Base-by-base conservation (phyloP, 92 coral and sea anemone species). In the Heliopora coerulea region DNA sequence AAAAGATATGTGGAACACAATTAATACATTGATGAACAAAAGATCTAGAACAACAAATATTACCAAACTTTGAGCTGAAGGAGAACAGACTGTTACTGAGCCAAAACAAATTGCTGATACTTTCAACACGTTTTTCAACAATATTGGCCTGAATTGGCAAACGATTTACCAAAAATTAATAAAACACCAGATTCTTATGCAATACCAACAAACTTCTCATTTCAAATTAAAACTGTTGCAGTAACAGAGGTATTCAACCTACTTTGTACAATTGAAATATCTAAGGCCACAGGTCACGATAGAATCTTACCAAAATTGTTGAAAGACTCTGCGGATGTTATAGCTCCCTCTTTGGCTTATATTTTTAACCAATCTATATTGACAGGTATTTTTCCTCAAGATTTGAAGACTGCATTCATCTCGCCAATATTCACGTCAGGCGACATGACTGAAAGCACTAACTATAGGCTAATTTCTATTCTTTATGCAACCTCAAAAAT, bases 1-100 rank as follows among this genome's bases (percentile, higher is more conserved):
- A 25, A 61, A 61, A 34, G 39, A 61, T 1, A 61, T 61, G 67
- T 61, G 67, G 67, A 61, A 18, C 7, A 61, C 19, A 19, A 61
- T 61, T 31, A 61, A 25, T 28, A 25, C 13, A 1, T 2, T 61
- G 39, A 33, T 42, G 39, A 61, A 61, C 0, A 61, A 61, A 15
- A 19, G 31, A 61, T 21, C 67, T 13, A 61, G 31, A 27, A 61
- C 46, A 0, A 61, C 67, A 0, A 61, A 61, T 31, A 61, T 61
- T 27, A 2, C 67, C 18, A 24, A 61, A 25, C 10, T 61, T 10
- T 2, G 0, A 9, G 48, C 18, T 9, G 1, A 4, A 1, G 67
- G 48, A 58, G 63, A 0, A 58, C 34, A 14, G 24, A 31, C 3
- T 8, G n/a, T 3, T 59, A 25, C n/a, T 4, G 31, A 58, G 11